Conservation (phyloP, 2,888 invertebrate genomes). For the Argyra leucocephala region DNA sequence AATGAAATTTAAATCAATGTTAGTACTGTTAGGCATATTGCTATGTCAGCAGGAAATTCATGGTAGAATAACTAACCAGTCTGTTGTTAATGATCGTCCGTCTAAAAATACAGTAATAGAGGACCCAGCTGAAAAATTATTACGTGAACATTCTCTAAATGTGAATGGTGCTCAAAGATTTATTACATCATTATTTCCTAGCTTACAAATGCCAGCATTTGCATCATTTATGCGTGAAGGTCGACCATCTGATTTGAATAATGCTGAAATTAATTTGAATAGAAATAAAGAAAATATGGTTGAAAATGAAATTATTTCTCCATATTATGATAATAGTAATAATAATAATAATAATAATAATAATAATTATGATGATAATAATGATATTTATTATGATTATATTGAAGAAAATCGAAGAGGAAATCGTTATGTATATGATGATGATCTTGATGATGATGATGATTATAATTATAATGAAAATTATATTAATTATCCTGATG, state of each 20-base stretch:
- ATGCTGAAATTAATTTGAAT: not conserved
- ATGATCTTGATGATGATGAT: not conserved
- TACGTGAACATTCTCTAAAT: not conserved
- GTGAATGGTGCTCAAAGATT: not conserved
- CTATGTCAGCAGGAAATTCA: not conserved
- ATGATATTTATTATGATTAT: not conserved
- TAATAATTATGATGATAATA: not conserved
- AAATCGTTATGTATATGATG: not conserved
- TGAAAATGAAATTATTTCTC: not conserved
- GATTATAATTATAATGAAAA: not conserved
- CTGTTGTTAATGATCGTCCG: not conserved
- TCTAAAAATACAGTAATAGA: too few relatives aligned
- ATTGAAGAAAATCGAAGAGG: not conserved
- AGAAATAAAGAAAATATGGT: not conserved
- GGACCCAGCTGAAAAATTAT: not conserved
- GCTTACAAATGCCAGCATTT: not conserved
- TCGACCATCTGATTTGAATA: not conserved
- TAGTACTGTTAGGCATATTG: not conserved
- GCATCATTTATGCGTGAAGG: not conserved
- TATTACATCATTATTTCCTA: not conserved
- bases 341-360: too few relatives aligned
- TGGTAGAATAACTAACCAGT: not conserved
- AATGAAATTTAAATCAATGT: not conserved
- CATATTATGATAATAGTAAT: not conserved
- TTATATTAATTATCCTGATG: not conserved